Percentiles rank a stretch among this genome's conserved stretches.
phyloP scores from a whole-genome alignment of 1,140 invertebrate genomes.

The Chironomus tepperi region DNA sequence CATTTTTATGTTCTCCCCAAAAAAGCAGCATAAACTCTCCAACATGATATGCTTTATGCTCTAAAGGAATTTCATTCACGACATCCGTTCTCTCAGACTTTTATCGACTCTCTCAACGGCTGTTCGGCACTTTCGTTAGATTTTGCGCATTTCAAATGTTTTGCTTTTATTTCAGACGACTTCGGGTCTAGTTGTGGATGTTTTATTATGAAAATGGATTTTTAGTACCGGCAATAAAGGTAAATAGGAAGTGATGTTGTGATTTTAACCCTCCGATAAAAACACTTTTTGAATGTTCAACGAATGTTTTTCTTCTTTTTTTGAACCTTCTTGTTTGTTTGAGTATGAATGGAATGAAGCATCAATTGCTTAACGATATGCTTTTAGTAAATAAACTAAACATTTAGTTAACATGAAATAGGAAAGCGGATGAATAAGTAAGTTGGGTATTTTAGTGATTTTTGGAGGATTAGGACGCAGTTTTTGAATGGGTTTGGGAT shows the following conservation, averaged over 20 bases:
- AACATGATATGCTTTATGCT: no score
- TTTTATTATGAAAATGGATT: background rate
- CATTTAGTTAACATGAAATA: background rate
- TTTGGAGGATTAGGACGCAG: no score
- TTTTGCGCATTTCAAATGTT: slow-evolving; percentile 1
- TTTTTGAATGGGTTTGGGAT: no score
- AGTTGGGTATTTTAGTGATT: no score
- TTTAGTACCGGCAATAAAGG: slow-evolving; percentile 4
- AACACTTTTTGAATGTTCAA: background rate
- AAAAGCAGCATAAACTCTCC: slow-evolving; percentile 5
- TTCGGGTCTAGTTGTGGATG: background rate
- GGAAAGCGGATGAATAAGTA: no score
- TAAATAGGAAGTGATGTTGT: slow-evolving; percentile 13
- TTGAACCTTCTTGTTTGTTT: no score
- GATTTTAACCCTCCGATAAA: slow-evolving; percentile 10
- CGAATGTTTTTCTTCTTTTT: background rate
- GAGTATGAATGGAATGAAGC: no score
- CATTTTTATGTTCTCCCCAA: background rate
- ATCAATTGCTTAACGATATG: no score
- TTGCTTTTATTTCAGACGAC: background rate
- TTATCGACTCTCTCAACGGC: background rate
- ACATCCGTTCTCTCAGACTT: background rate
- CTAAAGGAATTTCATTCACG: no score
- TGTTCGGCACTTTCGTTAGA: background rate
- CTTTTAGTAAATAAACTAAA: no score